Conservation (phyloP, 1,140 invertebrate genomes). For the Sinella curviseta region DNA sequence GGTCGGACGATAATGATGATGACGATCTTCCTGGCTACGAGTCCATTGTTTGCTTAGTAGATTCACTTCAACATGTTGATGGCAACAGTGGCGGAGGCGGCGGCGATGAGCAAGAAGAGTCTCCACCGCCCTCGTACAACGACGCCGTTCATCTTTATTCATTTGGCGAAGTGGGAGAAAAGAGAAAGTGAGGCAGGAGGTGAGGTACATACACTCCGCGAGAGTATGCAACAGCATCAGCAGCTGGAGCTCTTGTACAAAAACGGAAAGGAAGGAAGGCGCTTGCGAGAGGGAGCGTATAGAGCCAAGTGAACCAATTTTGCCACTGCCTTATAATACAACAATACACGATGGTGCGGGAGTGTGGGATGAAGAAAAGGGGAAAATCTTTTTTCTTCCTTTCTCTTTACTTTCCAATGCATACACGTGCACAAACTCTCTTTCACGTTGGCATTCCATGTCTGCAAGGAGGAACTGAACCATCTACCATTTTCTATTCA, state of each 20-base stretch:
- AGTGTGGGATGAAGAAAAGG: not conserved
- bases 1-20: slow-evolving; percentile 3
- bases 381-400: not conserved
- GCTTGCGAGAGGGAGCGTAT: not conserved
- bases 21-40: slow-evolving; percentile 7
- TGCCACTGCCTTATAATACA: no score
- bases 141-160: slow-evolving; percentile 14
- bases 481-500: not conserved
- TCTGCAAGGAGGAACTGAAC: not conserved
- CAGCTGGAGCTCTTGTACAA: slow-evolving; percentile 12
- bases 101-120: not conserved
- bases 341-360: no score
- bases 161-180: not conserved
- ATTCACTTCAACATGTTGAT: not conserved
- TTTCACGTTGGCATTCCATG: not conserved
- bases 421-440: not conserved
- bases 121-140: slow-evolving; percentile 5
- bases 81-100: no score
- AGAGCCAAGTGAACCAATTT: not conserved
- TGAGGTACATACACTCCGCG: not conserved
- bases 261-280: not conserved
- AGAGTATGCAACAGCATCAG: not conserved
- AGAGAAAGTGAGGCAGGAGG: not conserved
- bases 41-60: not conserved
- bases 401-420: no score